Base-by-base conservation (phyloP, 2,113 vertebrate genomes). In the Oenanthe melanoleuca region DNA sequence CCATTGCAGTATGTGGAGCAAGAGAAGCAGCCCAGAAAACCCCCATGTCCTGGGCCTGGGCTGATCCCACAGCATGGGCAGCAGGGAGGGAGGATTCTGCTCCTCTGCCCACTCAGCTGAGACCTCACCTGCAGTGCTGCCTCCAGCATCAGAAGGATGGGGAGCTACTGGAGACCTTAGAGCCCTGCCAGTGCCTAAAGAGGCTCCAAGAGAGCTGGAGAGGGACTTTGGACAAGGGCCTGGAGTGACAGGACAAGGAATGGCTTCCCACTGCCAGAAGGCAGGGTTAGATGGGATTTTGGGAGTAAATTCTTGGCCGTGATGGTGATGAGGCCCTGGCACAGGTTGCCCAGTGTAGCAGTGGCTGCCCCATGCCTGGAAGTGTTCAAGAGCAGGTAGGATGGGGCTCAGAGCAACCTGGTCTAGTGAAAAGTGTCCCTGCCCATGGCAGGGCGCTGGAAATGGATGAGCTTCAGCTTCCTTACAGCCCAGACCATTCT, bases 371-470 rank as follows among this genome's bases (percentile, higher is more conserved):
- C 12, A 45, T 11, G 8, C 26, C 52, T 5, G 25, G 25, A 12
- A 66, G 12, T 52, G 69, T 29, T 50, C 52, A 33, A 37, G 52
- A 23, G 1, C 28, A 47, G n/a, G 33, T 5, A 5, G 28, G 12
- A 72, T 7, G 9, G 0, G 0, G 17, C 25, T 50, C 8, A 6
- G 53, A 81, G 28, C 33, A 66, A 12, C 16, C 22, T 31, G 20
- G 12, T 38, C 4, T 33, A 20, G 28, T 45, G 26, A 37, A 33
- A 65, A 13, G 19, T 38, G 45, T 17, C 44, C 11, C 44, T 59
- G 26, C 12, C 31, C 15, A 8, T 13, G 19, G 26, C 60, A 59
- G 37, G 4, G 10, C 6, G 2, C 8, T 69, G 45, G 38, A 57
- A 66, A 18, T 16, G 7, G 33, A 45, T 52, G 38, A 33, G 23